These are phyloP conservation scores for Isurus oxyrinchus DNA, from an alignment of 2,113 vertebrate genomes.

Conservation along the genomic window DNA sequence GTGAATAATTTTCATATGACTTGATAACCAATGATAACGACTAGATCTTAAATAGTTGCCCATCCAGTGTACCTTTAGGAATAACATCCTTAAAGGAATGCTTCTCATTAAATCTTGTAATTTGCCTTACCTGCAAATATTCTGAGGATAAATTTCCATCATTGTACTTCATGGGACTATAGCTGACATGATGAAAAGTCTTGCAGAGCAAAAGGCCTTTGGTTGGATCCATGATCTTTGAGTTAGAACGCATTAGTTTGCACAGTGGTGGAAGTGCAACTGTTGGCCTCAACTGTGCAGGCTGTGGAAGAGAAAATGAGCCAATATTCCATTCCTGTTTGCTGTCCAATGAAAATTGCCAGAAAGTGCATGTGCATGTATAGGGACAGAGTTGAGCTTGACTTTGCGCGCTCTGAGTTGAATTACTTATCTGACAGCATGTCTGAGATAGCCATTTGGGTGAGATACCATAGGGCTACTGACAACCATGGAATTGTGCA, in stretches of 20 bases:
- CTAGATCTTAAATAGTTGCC: neutral
- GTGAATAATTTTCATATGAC: neutral
- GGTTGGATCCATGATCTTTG: neutral
- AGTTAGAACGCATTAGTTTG: neutral
- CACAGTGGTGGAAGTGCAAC: neutral
- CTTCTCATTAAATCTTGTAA: neutral
- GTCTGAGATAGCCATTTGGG: neutral
- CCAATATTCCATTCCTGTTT: neutral
- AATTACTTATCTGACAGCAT: neutral
- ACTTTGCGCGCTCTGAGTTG: neutral
- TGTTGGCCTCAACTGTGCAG: neutral
- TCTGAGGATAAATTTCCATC: neutral
- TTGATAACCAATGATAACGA: neutral
- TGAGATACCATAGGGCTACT: neutral
- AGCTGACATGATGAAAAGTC: neutral
- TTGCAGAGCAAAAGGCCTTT: neutral
- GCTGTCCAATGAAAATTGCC: neutral
- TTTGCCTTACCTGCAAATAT: neutral
- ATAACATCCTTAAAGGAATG: neutral
- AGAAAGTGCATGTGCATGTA: neutral
- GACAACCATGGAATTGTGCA: neutral
- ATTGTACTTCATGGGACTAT: neutral
- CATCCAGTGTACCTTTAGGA: neutral
- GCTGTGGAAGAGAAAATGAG: neutral
- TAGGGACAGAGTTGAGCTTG: neutral